phyloP scores from a whole-genome alignment of 2,888 invertebrate species.

The Zaprionus obscuricornis region DNA sequence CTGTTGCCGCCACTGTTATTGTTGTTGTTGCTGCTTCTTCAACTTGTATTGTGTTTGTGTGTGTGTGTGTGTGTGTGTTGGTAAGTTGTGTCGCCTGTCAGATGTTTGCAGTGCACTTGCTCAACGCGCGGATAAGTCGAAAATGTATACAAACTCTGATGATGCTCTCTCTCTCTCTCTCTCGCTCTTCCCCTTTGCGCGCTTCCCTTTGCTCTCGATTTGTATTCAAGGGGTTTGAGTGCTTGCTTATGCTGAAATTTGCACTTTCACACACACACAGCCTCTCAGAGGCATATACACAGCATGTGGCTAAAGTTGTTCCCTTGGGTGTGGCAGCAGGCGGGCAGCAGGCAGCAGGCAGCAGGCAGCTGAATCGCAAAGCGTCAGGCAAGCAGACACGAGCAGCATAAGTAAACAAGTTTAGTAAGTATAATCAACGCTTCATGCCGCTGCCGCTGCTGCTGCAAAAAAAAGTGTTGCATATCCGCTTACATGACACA shows the following conservation, averaged over 20 bases:
- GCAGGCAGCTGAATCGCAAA: neutral
- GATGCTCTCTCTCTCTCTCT: constrained; percentile 2
- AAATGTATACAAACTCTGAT: constrained; percentile 62
- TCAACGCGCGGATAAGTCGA: constrained; percentile 62
- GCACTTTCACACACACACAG: constrained; percentile 51
- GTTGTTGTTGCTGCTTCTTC: no score
- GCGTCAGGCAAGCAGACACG: constrained; percentile 21
- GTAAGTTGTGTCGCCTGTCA: constrained; percentile 31
- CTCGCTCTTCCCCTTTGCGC: no score
- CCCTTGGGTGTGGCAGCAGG: neutral
- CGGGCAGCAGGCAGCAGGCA: neutral
- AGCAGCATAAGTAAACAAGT: constrained; percentile 71
- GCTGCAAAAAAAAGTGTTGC: constrained; percentile 62
- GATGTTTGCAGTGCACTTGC: constrained; percentile 64
- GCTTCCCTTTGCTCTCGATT: no score
- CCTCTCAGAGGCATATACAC: neutral
- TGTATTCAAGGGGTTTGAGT: constrained; percentile 33
- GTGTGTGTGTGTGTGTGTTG: no score
- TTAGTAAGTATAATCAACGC: constrained; percentile 73
- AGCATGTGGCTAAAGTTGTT: constrained; percentile 1
- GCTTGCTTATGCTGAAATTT: constrained; percentile 67
- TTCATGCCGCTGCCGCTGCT: constrained; percentile 30
- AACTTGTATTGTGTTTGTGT: no score
- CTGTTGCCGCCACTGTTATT: no score
- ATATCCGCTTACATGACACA: constrained; percentile 74